Base-by-base conservation (phyloP, 1,140 invertebrate species). In the Charaxes varanes region DNA sequence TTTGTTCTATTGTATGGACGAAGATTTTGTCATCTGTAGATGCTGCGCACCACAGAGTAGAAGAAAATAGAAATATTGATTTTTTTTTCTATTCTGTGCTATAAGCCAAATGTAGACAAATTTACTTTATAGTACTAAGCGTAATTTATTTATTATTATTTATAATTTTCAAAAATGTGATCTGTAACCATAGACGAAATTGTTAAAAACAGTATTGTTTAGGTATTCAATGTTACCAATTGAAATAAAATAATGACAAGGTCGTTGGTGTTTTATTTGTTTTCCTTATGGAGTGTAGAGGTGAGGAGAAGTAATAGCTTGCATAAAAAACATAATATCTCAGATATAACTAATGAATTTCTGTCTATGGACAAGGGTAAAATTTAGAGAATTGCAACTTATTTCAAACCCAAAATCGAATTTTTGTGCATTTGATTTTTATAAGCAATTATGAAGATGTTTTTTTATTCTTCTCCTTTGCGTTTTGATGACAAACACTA, bases 131-230 rank as follows among this genome's bases (percentile, higher is more conserved):
- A 55, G 42, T 46, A 36, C 16, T 65, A 63, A 64, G 49, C 21
- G 50, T 63, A 61, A 72, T 65, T 73, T 70, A 73, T 69, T 67
- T 58, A 34, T 61, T 53, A 48, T 48, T 53, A 46, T 49, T 54
- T 51, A 38, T 45, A 31, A 11, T 35, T 41, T 46, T 40, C 44
- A 47, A 14, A 47, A 41, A 58, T 54, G 51, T 59, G 62, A 69
- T 69, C 57, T 66, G 60, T 51, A 28, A 53, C 17, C 17, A 21
- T 47, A 44, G 35, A 34, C 34, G 23, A 37, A 31, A 40, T 27
- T 28, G 15, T 37, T 43, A 32, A 19, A 41, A 26, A 30, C 52
- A 55, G 46, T 58, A 61, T 55, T 52, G 34, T 26, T 38, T 52
- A 41, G 49, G 44, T 45, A 28, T 49, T 48, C 51, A 43, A 44